Evolutionary conservation across 64 coral and sea anemone genomes (phyloP).

Genomic region (Trachythela sp.): DNA sequence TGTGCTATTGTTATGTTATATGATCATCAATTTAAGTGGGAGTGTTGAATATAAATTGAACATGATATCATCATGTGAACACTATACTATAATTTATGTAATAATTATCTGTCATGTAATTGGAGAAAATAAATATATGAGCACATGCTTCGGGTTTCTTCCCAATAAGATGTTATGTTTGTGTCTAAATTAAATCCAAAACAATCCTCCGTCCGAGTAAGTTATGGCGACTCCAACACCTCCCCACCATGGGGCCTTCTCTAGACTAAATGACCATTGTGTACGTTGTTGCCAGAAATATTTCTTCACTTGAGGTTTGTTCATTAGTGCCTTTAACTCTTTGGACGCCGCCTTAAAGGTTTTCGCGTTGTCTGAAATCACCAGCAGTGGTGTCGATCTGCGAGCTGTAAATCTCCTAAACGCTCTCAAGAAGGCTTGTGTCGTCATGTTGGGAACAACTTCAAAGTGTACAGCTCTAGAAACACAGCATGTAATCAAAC

Average conservation of each 20-base stretch:
- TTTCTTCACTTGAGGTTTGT: background rate
- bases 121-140: no score
- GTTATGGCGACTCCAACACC: no score
- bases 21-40: no score
- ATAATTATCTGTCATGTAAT: no score
- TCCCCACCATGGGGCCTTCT: background rate
- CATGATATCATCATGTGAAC: no score
- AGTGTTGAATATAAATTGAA: no score
- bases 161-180: no score
- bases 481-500: constrained; percentile 27
- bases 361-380: background rate
- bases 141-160: no score
- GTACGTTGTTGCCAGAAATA: background rate
- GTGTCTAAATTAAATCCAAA: no score
- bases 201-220: no score
- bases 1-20: no score
- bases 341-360: background rate
- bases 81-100: no score
- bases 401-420: constrained; percentile 11
- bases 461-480: constrained; percentile 28
- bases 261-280: background rate
- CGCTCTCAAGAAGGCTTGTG: background rate
- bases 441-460: constrained; percentile 23
- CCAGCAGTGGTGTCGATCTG: background rate
- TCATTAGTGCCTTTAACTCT: background rate